Evolutionary conservation across 2,113 vertebrate species (phyloP).

Genomic region (Pseudolaguvia tuberculata): DNA sequence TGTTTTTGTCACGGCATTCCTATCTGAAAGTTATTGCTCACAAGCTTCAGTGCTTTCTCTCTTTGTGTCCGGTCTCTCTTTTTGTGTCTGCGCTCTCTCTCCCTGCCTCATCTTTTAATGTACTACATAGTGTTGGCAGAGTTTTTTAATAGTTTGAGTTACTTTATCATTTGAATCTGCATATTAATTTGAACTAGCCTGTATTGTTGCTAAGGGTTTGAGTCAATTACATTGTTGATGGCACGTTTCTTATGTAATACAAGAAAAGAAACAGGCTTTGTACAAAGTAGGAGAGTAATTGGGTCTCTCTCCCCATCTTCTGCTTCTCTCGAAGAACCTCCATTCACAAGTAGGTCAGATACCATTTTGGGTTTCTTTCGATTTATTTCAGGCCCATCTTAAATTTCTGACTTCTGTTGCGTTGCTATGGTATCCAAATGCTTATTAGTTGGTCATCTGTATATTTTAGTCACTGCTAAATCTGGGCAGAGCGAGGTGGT

Average conservation of each 20-base stretch:
- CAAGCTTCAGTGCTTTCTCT: too few relatives aligned
- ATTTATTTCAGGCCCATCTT: neutral
- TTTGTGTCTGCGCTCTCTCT: too few relatives aligned
- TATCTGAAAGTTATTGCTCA: too few relatives aligned
- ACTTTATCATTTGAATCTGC: too few relatives aligned
- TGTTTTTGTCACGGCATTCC: too few relatives aligned
- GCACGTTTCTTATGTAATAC: constrained; percentile 12
- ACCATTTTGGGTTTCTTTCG: constrained; percentile 9
- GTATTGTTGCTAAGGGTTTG: constrained; percentile 5
- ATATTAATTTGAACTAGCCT: neutral
- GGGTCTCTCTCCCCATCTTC: constrained; percentile 11
- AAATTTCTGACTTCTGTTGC: constrained; percentile 19
- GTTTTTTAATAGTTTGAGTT: too few relatives aligned
- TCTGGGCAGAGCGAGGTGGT: constrained; percentile 24
- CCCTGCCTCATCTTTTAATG: too few relatives aligned
- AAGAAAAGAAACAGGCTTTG: neutral
- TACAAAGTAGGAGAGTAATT: constrained; percentile 23
- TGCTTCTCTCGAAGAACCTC: constrained; percentile 36
- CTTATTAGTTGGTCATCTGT: constrained; percentile 19
- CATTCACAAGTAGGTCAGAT: constrained; percentile 44
- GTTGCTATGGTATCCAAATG: constrained; percentile 21
- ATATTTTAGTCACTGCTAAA: constrained; percentile 33
- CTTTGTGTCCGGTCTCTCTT: too few relatives aligned
- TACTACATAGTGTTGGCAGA: too few relatives aligned
- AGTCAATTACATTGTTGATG: constrained; percentile 26